Conservation (phyloP, 2,888 invertebrate genomes). For the Beris morrisii region DNA sequence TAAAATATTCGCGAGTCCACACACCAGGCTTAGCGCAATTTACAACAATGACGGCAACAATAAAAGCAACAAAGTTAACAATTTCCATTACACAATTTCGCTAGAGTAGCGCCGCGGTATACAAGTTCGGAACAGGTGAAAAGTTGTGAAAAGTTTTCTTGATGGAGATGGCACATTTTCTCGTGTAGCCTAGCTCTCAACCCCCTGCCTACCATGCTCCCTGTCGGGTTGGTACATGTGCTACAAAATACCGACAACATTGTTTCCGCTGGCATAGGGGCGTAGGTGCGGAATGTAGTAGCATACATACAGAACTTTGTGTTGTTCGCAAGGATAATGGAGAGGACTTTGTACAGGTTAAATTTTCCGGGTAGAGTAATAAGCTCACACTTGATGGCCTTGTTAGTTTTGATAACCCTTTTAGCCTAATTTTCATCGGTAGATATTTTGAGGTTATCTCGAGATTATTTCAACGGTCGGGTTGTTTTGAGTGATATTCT, state of each 20-base stretch:
- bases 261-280: too few relatives aligned
- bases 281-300: too few relatives aligned
- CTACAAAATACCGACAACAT: too few relatives aligned
- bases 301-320: too few relatives aligned
- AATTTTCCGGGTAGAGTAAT: slow-evolving; percentile 13
- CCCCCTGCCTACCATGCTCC: too few relatives aligned
- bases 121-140: slow-evolving; percentile 24
- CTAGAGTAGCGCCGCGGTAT: not conserved
- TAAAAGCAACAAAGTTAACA: slow-evolving; percentile 26
- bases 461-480: too few relatives aligned
- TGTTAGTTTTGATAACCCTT: slow-evolving; percentile 30
- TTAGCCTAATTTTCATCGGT: slow-evolving; percentile 23
- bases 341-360: slow-evolving; percentile 6
- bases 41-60: slow-evolving; percentile 10
- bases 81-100: slow-evolving; percentile 24
- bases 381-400: slow-evolving; percentile 20
- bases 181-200: too few relatives aligned
- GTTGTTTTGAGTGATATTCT: too few relatives aligned
- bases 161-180: slow-evolving; percentile 27
- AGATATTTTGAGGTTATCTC: slow-evolving; percentile 3
- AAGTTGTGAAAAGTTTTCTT: slow-evolving; percentile 25
- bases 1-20: too few relatives aligned
- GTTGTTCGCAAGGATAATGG: slow-evolving; percentile 14
- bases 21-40: slow-evolving; percentile 9
- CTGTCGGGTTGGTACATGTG: too few relatives aligned